Percentiles rank a stretch among this genome's conserved stretches.
These are phyloP conservation scores for Acronicta leporina DNA, from an alignment of 2,888 invertebrate genomes.

Conservation along the genomic window DNA sequence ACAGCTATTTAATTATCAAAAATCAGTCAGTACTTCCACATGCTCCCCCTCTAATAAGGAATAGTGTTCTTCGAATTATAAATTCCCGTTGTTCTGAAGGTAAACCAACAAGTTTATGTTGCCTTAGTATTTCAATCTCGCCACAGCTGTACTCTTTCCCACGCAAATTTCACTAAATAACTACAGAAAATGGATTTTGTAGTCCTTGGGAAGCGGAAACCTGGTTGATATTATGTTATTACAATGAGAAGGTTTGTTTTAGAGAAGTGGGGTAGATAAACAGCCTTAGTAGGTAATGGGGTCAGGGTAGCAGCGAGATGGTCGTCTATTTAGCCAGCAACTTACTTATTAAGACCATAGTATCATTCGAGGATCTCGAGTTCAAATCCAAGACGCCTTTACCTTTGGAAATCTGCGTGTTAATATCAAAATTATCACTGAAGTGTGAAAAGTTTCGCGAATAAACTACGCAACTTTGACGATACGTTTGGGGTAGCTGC, in stretches of 20 bases:
- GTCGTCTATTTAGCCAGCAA: not conserved
- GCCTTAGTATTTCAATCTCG: conserved; percentile 15
- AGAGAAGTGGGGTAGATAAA: not conserved
- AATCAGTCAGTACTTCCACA: no score
- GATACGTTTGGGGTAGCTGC: no score
- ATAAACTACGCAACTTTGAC: no score
- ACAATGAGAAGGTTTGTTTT: not conserved
- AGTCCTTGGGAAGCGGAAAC: conserved; percentile 12
- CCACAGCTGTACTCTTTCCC: conserved; percentile 35
- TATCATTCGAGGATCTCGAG: no score
- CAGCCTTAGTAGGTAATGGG: not conserved
- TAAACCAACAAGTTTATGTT: conserved; percentile 33
- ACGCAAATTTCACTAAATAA: conserved; percentile 18
- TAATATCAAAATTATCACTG: no score
- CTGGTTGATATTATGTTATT: conserved; percentile 25
- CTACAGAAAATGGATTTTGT: conserved; percentile 20
- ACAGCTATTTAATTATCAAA: no score
- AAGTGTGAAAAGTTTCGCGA: no score
- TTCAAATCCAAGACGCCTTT: no score
- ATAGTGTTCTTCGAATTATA: conserved; percentile 6
- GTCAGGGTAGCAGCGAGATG: not conserved
- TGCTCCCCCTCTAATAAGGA: not conserved
- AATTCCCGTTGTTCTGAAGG: not conserved
- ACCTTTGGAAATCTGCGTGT: no score
- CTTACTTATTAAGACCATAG: no score